Base-by-base conservation (phyloP, 2,888 invertebrate genomes). In the Incurvaria masculella region DNA sequence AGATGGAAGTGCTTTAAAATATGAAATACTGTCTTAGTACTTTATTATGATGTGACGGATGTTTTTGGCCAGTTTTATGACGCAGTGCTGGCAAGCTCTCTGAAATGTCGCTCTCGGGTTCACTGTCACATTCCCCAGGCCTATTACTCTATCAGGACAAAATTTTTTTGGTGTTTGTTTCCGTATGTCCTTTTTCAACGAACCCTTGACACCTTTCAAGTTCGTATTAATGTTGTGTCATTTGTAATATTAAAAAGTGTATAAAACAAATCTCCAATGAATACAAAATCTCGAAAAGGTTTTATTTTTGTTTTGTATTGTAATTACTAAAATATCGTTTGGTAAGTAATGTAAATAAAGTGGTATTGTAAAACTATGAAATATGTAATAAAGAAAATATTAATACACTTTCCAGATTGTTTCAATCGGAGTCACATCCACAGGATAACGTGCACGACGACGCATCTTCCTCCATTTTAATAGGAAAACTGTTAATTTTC, bases 351-450 rank as follows among this genome's bases (percentile, higher is more conserved):
- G 76, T 76, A 76, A 71, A 78, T 76, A n/a, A n/a, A 72, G 62
- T 58, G 68, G 61, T 71, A 72, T 64, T 64, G 59, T 58, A 72
- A 73, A 72, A 69, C 59, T 60, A 70, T 71, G 71, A 65, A 72
- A 63, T 76, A 69, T 72, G 72, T 53, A 53, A 54, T 69, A 68
- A 73, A 75, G 78, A 75, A 71, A 75, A 68, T 75, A 75, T 72
- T 72, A 73, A 70, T 69, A 67, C 63, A 65, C 63, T 64, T 62
- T 63, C 63, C 57, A 58, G n/a, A 53, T 50, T 49, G 53, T 59
- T 4, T 33, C 33, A 33, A n/a, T 42, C 23, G 23, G 5, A 23
- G 23, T 10, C 45, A 42, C 4, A 41, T 19, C 49, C 53, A 49
- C 19, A 23, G 21, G 21, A 43, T 1, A 26, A 23, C 21, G 21